Percentiles rank a stretch among this genome's conserved stretches.
phyloP scores from a whole-genome alignment of 1,140 invertebrate genomes.

The Camponotus vicinus region DNA sequence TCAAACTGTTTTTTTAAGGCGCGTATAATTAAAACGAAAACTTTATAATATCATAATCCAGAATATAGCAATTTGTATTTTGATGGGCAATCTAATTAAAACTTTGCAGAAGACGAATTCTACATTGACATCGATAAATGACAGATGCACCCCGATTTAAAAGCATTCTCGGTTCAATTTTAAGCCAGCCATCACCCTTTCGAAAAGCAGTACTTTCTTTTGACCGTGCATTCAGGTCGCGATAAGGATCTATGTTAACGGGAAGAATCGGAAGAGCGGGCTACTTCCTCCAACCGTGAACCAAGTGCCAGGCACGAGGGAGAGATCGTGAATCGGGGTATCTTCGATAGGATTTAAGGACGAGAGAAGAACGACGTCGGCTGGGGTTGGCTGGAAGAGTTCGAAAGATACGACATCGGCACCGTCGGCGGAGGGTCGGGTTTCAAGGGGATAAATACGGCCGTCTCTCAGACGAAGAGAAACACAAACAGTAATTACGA shows the following conservation, averaged over 20 bases:
- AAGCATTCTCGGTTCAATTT: constrained; percentile 56
- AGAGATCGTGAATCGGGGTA: constrained; percentile 70
- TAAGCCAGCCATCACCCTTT: constrained; percentile 64
- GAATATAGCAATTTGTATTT: not conserved
- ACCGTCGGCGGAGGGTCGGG: constrained; percentile 58
- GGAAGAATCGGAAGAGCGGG: constrained; percentile 58
- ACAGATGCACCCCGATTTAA: constrained; percentile 62
- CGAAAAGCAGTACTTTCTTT: constrained; percentile 45
- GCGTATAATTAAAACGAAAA: not conserved
- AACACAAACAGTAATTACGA: constrained; percentile 87
- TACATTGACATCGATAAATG: constrained; percentile 61
- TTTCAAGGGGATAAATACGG: constrained; percentile 73
- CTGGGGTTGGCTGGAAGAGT: constrained; percentile 71
- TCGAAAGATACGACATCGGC: constrained; percentile 77
- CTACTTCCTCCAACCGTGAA: constrained; percentile 7
- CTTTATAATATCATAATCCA: not conserved
- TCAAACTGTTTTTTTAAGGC: not conserved
- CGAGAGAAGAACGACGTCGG: constrained; percentile 48
- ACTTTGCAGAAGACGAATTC: not conserved
- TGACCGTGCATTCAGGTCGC: constrained; percentile 41
- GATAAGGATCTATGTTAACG: constrained; percentile 70
- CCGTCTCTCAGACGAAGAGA: constrained; percentile 79
- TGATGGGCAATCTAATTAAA: not conserved
- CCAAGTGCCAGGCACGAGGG: constrained; percentile 44
- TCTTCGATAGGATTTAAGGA: constrained; percentile 65